These are phyloP conservation scores for Elegia similella DNA, from an alignment of 2,888 invertebrate species.

Conservation along the genomic window DNA sequence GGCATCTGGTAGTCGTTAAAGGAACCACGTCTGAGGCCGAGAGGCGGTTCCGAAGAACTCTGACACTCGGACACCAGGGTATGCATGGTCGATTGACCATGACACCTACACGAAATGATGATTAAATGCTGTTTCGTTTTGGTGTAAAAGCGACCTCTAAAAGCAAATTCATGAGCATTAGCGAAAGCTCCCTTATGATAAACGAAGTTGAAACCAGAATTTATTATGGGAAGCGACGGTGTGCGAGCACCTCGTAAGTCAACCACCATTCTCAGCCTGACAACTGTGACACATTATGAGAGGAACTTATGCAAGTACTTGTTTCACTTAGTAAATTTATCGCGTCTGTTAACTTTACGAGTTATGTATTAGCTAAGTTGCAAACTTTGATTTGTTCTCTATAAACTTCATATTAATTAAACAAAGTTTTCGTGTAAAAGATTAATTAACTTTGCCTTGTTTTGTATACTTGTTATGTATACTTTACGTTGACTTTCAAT, in stretches of 20 bases:
- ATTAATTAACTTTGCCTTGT: conserved; percentile 11
- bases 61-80: too few species aligned
- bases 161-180: too few species aligned
- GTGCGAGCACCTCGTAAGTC: conserved; percentile 1
- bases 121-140: too few species aligned
- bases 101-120: too few species aligned
- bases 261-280: conserved; percentile 7
- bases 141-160: too few species aligned
- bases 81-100: too few species aligned
- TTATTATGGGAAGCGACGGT: neutral
- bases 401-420: conserved; percentile 19
- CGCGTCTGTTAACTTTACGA: conserved; percentile 17
- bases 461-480: neutral
- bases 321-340: conserved; percentile 18
- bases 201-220: conserved; percentile 6
- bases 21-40: too few species aligned
- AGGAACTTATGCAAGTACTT: conserved; percentile 16
- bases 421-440: conserved; percentile 12
- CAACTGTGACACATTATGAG: conserved; percentile 16
- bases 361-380: conserved; percentile 19
- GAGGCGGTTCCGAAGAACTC: too few species aligned
- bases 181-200: neutral
- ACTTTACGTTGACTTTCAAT: neutral
- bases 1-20: too few species aligned
- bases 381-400: conserved; percentile 22